These are phyloP conservation scores for Aurelia sp. DNA, from an alignment of 30 jellyfish, hydroid and myxozoan genomes.

Conservation along the genomic window DNA sequence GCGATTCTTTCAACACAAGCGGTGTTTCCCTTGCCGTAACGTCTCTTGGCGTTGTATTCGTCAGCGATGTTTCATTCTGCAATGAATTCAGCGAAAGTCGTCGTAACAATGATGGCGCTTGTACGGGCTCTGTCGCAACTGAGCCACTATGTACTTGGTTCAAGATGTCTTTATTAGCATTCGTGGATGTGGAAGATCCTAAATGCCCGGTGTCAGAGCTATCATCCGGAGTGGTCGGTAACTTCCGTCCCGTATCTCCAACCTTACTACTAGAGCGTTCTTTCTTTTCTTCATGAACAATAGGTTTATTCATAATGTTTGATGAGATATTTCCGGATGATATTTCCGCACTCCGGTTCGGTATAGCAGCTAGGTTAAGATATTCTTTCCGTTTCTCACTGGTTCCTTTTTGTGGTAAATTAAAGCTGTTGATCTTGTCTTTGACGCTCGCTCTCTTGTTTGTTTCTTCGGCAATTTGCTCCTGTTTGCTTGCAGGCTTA, in stretches of 20 bases:
- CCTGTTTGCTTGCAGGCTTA: neutral
- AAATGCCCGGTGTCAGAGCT: neutral
- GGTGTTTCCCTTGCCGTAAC: neutral
- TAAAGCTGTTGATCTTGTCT: constrained; percentile 13
- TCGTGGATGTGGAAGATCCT: no score
- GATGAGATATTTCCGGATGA: constrained; percentile 41
- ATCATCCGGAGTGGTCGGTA: constrained; percentile 1
- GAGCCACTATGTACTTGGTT: neutral
- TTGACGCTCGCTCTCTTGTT: constrained; percentile 23
- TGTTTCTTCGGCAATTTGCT: neutral
- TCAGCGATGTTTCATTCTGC: neutral
- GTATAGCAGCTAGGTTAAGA: constrained; percentile 33
- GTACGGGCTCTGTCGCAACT: constrained; percentile 42
- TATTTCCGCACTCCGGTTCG: constrained; percentile 35
- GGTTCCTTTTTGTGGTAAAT: neutral
- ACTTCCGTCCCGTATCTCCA: constrained; percentile 8
- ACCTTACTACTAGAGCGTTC: constrained; percentile 1
- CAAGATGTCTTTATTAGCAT: no score
- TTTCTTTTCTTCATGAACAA: constrained; percentile 20
- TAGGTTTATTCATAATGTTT: constrained; percentile 31
- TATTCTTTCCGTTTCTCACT: constrained; percentile 21
- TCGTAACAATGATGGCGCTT: constrained; percentile 50
- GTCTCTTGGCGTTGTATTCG: neutral
- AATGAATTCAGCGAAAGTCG: constrained; percentile 31
- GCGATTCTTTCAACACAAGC: neutral